Percentiles rank a stretch among this genome's conserved stretches.
Evolutionary conservation across 1,140 invertebrate species (phyloP).

Genomic region (Meloidogyne exigua): DNA sequence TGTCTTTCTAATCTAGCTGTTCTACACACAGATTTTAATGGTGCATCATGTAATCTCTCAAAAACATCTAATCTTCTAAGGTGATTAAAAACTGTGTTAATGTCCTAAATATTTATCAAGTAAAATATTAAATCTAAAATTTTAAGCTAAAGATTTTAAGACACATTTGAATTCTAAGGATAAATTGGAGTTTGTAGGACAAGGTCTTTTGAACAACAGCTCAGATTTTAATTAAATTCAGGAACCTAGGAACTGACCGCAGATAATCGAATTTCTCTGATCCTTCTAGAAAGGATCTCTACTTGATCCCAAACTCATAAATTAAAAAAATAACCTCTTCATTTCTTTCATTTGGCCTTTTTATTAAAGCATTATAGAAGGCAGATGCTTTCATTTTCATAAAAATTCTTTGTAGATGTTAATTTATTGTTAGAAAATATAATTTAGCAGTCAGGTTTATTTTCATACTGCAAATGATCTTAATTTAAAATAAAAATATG

Average conservation of each 20-base stretch:
- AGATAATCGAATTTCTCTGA: too few species aligned
- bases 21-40: constrained; percentile 37
- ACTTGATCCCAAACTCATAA: background rate
- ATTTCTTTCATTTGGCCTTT: constrained; percentile 29
- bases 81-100: constrained; percentile 43
- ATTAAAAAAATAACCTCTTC: constrained; percentile 30
- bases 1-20: constrained; percentile 51
- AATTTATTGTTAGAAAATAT: background rate
- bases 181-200: too few species aligned
- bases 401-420: background rate
- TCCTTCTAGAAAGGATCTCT: background rate
- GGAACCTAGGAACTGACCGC: too few species aligned
- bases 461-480: background rate
- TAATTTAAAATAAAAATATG: constrained; percentile 6
- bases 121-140: constrained; percentile 5
- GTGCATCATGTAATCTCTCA: constrained; percentile 36
- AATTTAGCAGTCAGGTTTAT: too few species aligned
- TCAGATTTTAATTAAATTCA: too few species aligned
- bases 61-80: constrained; percentile 50
- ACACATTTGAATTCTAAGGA: too few species aligned
- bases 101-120: constrained; percentile 36
- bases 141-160: too few species aligned
- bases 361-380: constrained; percentile 31
- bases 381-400: constrained; percentile 1
- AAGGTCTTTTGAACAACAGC: too few species aligned